These are phyloP conservation scores for Tarsius wallacei DNA, from an alignment of 2,797 vertebrate species.

Conservation along the genomic window DNA sequence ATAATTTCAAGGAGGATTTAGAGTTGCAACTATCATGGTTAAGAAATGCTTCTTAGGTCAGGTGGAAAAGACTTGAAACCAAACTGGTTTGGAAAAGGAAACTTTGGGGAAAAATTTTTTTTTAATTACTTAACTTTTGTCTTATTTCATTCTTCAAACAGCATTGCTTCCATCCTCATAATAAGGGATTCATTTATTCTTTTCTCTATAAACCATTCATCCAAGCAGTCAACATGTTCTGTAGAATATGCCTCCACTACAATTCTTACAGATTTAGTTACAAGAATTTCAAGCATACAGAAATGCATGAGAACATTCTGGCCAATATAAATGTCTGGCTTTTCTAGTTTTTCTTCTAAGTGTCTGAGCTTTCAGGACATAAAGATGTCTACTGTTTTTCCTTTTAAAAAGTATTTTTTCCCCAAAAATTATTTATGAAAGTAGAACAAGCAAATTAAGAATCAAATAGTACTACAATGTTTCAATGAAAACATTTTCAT, in stretches of 20 bases:
- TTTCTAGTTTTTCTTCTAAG: background rate
- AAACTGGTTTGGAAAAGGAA: background rate
- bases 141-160: no score
- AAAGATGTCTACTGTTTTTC: background rate
- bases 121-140: no score
- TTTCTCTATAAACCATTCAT: background rate
- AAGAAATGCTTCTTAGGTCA: background rate
- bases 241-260: background rate
- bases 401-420: background rate
- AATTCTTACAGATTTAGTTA: background rate
- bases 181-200: background rate
- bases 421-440: background rate
- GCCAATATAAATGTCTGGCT: background rate
- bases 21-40: background rate
- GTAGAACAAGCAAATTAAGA: background rate
- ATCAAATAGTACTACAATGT: no score
- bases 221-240: background rate
- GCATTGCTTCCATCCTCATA: background rate
- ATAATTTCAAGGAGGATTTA: background rate
- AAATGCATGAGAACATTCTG: background rate
- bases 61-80: background rate
- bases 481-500: no score
- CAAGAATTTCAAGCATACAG: background rate
- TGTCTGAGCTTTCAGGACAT: background rate
- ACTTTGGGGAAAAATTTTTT: background rate